These are phyloP conservation scores for Corythornis madagascariensis DNA, from an alignment of 2,113 vertebrate genomes.

Conservation along the genomic window DNA sequence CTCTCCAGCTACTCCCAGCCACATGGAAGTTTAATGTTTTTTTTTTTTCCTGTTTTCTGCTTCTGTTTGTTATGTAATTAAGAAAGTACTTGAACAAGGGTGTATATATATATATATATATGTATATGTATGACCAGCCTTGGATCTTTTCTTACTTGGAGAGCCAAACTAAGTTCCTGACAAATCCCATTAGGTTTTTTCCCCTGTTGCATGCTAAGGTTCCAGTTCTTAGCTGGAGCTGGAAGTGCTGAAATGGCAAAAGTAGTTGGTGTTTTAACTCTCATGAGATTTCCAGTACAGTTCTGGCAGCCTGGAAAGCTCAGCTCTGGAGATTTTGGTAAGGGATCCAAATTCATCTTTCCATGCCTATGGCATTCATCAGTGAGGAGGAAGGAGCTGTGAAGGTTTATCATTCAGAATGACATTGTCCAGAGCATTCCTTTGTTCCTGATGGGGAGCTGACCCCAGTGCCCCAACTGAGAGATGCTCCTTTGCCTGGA, in stretches of 20 bases:
- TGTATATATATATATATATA: not conserved
- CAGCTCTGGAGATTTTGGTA: not conserved
- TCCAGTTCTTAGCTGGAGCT: not conserved
- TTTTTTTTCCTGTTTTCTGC: not conserved
- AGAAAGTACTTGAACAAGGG: not conserved
- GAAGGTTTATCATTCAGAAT: not conserved
- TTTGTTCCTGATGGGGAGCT: not conserved
- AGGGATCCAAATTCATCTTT: not conserved
- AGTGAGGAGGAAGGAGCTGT: not conserved
- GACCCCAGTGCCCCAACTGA: not conserved
- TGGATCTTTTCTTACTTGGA: not conserved
- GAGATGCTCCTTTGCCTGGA: not conserved
- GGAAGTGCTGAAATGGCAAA: slow-evolving; percentile 24
- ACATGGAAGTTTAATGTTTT: not conserved
- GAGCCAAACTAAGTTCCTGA: slow-evolving; percentile 5
- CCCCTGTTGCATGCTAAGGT: not conserved
- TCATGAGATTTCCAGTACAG: not conserved
- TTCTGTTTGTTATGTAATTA: slow-evolving; percentile 42
- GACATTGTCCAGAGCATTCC: not conserved
- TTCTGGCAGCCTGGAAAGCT: not conserved
- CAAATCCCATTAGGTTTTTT: not conserved
- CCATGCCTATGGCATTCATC: not conserved
- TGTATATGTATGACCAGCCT: not conserved
- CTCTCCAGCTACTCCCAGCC: slow-evolving; percentile 28
- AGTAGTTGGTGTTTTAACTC: not conserved